Evolutionary conservation across 2,888 invertebrate species (phyloP), one percentile per base, ranked within the genome.

Genomic region (Bombylius major): DNA sequence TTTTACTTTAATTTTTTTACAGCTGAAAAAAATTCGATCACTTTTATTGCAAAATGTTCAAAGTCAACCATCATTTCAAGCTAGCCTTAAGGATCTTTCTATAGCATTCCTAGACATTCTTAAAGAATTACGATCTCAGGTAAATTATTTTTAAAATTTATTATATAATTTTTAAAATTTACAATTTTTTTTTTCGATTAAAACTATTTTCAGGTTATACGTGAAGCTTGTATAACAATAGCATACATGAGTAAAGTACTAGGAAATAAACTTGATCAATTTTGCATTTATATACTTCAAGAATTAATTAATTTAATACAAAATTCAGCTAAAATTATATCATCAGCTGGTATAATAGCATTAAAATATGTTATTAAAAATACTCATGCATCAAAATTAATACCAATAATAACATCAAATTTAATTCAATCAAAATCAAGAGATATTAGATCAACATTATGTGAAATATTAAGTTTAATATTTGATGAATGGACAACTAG

Each of bases 251-350:
- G 94, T 51, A 90, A 93, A 74, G 82, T 84, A 53, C 72, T 98
- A 54, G 85, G 86, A 57, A 84, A 80, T 65, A 91, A 89, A 70
- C 80, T 89, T 64, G 95, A 96, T 63, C 87, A 86, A 68, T 87
- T 92, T 75, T 87, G 89, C 47, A 87, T 94, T 69, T 80, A 84
- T 62, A 80, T 96, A 54, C 75, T 98, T 51, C 87, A 87, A 61
- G 82, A 83, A 64, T 76, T 98, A 36, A 89, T 98, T 46, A 86
- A 86, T 70, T 81, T 97, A 58, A 90, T 97, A 72, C 93, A 91
- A 67, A 98, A 96, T 72, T 91, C 92, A 63, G 96, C 94, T 61
- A 98, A 97, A 82, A 90, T 93, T 60, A 89, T 97, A 72, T 87
- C 96, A 7, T 87, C 93, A 0, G 87, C 94, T 1, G 94, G 92